Base-by-base conservation (phyloP, 2,797 vertebrate genomes). In the Mormyrus proboscirostris region DNA sequence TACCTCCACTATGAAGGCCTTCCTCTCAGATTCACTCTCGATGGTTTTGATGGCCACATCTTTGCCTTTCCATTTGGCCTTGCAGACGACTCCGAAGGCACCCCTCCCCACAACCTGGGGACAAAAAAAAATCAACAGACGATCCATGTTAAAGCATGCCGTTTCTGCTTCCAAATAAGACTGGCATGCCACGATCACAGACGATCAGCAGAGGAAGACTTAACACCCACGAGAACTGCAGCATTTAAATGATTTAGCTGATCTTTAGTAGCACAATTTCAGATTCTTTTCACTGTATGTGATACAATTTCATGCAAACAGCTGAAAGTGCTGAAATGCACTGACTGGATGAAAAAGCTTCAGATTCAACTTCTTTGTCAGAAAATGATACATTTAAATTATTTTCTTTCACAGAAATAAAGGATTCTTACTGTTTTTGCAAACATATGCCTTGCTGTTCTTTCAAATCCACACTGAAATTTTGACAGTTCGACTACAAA, bases 11-110 rank as follows among this genome's bases (percentile, higher is more conserved):
- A 97, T 96, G 92, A 99, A 99, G 87, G 98, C 98, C 94, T 98
- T 99, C 93, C 98, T 96, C 94, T 99, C 98, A 1, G 98, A 99
- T 96, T 99, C 98, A 93, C 98, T 99, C 95, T 99, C 98, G 92
- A 99, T 99, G 89, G 99, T 98, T 93, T 99, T 99, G 95, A 99
- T 99, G 69, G 98, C 98, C 88, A 99, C 98, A 94, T 99, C 98
- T 95, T 98, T 99, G 93, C 97, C 98, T 96, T 97, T 96, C 98
- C 98, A 99, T 93, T 99, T 99, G 92, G 98, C 98, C 95, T 98
- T 99, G 95, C 98, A 99, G 90, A 99, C 98, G 79, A 99, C 98
- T 89, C 98, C 98, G 93, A 99, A 99, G 9, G 98, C 98, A 93
- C 98, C 98, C 96, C 98, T 97, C 92, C 98, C 98, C 93, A 99